A percentile compares a stretch with the other conserved stretches of the same genome.
phyloP scores from a whole-genome alignment of 2,888 invertebrate genomes.

The Pocota personata region DNA sequence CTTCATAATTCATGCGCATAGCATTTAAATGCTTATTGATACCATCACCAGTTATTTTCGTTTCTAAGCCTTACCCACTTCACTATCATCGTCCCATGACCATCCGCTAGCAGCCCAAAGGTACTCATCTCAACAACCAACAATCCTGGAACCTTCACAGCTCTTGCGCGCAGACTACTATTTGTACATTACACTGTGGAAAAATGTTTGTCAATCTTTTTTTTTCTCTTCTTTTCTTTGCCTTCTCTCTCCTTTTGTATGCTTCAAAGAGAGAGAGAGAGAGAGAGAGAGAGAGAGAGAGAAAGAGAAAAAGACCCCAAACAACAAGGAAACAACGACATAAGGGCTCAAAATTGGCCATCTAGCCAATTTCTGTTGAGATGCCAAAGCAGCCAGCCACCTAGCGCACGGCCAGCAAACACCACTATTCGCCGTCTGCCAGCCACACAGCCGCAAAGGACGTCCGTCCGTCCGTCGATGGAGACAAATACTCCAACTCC shows the following conservation, averaged over 20 bases:
- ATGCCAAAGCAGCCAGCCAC: constrained; percentile 67
- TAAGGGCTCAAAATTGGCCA: constrained; percentile 73
- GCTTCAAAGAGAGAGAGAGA: neutral
- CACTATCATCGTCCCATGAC: constrained; percentile 66
- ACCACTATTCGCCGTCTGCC: constrained; percentile 45
- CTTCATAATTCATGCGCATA: constrained; percentile 74
- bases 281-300: too few species aligned
- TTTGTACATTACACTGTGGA: constrained; percentile 65
- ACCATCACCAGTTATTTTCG: constrained; percentile 69
- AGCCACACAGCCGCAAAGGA: constrained; percentile 62
- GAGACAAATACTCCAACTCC: constrained; percentile 73
- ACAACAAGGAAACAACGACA: constrained; percentile 63
- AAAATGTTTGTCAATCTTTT: constrained; percentile 68
- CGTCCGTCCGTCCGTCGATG: constrained; percentile 60
- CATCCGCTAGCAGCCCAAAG: constrained; percentile 46
- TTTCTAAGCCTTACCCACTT: constrained; percentile 63
- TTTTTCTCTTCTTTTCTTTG: neutral
- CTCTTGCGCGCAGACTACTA: constrained; percentile 48
- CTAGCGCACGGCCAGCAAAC: constrained; percentile 65
- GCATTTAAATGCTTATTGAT: constrained; percentile 74
- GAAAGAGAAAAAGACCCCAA: neutral
- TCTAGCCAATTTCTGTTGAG: constrained; percentile 71
- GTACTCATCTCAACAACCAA: constrained; percentile 61
- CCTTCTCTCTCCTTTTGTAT: neutral
- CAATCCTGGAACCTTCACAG: constrained; percentile 55